phyloP scores from a whole-genome alignment of 2,888 invertebrate genomes.

The Chloroclysta siterata region DNA sequence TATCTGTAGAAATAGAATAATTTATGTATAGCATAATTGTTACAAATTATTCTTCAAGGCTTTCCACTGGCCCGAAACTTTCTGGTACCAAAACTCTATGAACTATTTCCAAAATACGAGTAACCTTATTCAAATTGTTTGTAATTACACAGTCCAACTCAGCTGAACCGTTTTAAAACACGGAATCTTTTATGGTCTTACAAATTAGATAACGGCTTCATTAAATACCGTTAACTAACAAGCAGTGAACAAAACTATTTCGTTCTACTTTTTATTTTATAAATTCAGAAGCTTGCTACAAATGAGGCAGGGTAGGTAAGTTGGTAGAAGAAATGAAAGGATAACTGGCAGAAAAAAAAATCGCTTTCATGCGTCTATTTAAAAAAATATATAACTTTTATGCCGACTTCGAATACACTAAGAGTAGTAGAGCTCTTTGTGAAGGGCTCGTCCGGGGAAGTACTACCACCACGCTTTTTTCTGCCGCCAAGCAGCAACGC shows the following conservation, averaged over 20 bases:
- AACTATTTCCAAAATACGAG: background rate
- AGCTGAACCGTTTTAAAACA: slow-evolving; percentile 28
- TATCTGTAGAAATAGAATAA: slow-evolving; percentile 18
- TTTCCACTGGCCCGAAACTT: background rate
- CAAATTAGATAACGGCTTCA: slow-evolving; percentile 42
- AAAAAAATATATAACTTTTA: no score
- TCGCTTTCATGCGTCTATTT: no score
- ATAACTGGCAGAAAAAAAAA: no score
- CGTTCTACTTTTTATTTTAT: slow-evolving; percentile 18
- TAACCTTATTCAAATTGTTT: background rate
- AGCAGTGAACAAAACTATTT: slow-evolving; percentile 28
- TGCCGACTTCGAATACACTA: no score
- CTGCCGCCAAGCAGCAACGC: no score
- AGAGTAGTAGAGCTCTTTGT: no score
- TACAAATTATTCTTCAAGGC: slow-evolving; percentile 14
- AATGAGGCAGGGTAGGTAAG: no score
- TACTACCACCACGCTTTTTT: no score
- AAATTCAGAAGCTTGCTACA: background rate
- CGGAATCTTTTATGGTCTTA: slow-evolving; percentile 32
- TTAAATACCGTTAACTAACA: slow-evolving; percentile 40
- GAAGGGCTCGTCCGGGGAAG: no score
- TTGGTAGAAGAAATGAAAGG: no score
- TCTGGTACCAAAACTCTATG: background rate
- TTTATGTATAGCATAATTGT: slow-evolving; percentile 11
- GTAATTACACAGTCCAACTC: slow-evolving; percentile 10